Percentiles rank a stretch among this genome's conserved stretches.
phyloP scores from a whole-genome alignment of 2,888 invertebrate species.

The Brenthis ino region DNA sequence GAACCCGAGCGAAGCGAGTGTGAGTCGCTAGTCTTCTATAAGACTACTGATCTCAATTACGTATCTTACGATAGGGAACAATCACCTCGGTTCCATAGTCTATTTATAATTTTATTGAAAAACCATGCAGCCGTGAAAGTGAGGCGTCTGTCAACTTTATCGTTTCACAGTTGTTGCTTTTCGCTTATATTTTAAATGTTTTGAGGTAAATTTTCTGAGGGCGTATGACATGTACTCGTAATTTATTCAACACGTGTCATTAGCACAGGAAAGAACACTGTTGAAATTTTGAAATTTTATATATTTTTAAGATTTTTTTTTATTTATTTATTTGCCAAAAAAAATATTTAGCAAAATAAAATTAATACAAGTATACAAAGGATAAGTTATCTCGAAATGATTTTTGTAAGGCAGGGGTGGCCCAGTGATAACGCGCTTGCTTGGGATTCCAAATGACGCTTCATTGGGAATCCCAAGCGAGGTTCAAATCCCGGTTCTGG shows the following conservation, averaged over 20 bases:
- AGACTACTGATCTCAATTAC: background rate
- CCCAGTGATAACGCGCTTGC: no score
- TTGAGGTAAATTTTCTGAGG: conserved; percentile 10
- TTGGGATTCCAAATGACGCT: no score
- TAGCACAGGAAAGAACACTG: background rate
- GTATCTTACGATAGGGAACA: conserved; percentile 7
- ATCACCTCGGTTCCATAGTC: conserved; percentile 18
- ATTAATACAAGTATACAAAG: no score
- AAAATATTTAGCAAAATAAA: no score
- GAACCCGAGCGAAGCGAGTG: no score
- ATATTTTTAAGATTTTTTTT: no score
- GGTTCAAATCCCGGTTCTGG: no score
- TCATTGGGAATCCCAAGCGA: no score
- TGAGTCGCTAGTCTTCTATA: no score
- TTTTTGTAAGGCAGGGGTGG: no score
- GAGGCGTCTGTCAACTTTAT: conserved; percentile 29
- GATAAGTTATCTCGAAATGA: no score
- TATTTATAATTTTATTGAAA: conserved; percentile 36
- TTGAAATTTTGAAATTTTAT: background rate
- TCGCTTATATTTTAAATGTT: conserved; percentile 18
- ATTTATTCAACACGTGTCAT: background rate
- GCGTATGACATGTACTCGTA: background rate
- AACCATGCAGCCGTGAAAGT: conserved; percentile 31
- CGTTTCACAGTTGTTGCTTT: conserved; percentile 34
- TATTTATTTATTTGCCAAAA: no score